These are phyloP conservation scores for Parapsyche elsis DNA, from an alignment of 1,140 invertebrate species.

Conservation along the genomic window DNA sequence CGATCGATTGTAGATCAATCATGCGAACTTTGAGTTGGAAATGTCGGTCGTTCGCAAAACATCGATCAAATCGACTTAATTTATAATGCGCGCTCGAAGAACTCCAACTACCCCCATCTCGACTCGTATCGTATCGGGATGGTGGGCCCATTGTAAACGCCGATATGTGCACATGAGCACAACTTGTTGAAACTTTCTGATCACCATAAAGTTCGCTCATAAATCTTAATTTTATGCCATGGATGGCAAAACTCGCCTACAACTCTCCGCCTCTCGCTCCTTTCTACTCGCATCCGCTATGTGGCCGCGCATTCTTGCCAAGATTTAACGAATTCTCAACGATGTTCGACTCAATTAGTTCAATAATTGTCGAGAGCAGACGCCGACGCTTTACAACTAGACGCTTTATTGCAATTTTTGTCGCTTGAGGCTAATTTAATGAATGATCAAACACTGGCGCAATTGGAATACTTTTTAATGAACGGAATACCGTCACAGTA, in stretches of 20 bases:
- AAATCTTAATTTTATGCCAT: slow-evolving; percentile 53
- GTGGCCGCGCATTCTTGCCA: not conserved
- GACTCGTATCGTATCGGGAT: no score
- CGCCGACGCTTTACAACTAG: no score
- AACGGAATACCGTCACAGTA: no score
- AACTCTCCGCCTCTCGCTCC: not conserved
- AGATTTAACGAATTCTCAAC: slow-evolving; percentile 25
- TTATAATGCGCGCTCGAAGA: slow-evolving; percentile 10
- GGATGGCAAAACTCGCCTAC: not conserved
- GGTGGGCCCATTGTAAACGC: slow-evolving; percentile 9
- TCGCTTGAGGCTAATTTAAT: no score
- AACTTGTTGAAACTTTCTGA: slow-evolving; percentile 47
- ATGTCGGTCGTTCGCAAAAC: slow-evolving; percentile 20
- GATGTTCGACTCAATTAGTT: slow-evolving; percentile 21
- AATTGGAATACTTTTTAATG: no score
- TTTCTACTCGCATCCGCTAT: not conserved
- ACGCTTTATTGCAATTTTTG: no score
- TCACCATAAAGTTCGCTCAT: slow-evolving; percentile 50
- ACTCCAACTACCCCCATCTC: slow-evolving; percentile 6
- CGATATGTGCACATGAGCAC: slow-evolving; percentile 26
- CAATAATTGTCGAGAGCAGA: slow-evolving; percentile 1
- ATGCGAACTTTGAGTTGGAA: not conserved
- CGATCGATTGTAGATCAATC: slow-evolving; percentile 14
- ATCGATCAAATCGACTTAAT: slow-evolving; percentile 50
- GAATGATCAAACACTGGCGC: no score